Percentiles rank a stretch among this genome's conserved stretches.
Conservation (phyloP, 2,888 invertebrate species). For the Disparrhopalites patrizii region DNA sequence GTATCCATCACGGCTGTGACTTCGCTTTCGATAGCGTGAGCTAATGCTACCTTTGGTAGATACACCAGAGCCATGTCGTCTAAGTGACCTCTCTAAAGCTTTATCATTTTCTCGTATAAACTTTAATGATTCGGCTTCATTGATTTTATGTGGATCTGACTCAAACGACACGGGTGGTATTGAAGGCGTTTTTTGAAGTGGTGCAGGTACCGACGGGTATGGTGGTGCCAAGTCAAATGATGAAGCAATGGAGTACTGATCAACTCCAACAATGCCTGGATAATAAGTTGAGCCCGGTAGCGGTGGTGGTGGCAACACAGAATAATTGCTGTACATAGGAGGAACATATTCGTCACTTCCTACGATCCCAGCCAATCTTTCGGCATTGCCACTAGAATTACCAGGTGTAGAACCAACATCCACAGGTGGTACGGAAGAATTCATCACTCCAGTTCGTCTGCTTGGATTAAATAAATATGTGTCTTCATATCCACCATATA, state of each 20-base stretch:
- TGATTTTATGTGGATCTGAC: slow-evolving; percentile 7
- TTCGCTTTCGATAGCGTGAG: neutral
- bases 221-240: neutral
- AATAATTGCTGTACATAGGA: neutral
- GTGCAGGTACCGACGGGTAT: neutral
- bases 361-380: too few relatives aligned
- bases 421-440: too few relatives aligned
- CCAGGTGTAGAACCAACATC: slow-evolving; percentile 2
- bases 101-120: slow-evolving; percentile 15
- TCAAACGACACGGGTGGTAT: neutral
- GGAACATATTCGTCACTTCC: neutral
- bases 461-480: too few relatives aligned
- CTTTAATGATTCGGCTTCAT: slow-evolving; percentile 14
- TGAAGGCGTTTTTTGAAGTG: neutral
- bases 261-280: neutral
- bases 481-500: too few relatives aligned
- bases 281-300: neutral
- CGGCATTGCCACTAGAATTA: neutral
- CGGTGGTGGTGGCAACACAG: neutral
- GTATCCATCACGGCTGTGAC: neutral
- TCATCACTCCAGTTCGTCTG: too few relatives aligned
- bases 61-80: too few relatives aligned
- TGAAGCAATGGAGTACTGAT: neutral
- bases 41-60: too few relatives aligned
- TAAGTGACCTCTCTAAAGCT: neutral